Evolutionary conservation across 1,140 invertebrate species (phyloP), one percentile per base, ranked within the genome.

Genomic region (Sitobion miscanthi): DNA sequence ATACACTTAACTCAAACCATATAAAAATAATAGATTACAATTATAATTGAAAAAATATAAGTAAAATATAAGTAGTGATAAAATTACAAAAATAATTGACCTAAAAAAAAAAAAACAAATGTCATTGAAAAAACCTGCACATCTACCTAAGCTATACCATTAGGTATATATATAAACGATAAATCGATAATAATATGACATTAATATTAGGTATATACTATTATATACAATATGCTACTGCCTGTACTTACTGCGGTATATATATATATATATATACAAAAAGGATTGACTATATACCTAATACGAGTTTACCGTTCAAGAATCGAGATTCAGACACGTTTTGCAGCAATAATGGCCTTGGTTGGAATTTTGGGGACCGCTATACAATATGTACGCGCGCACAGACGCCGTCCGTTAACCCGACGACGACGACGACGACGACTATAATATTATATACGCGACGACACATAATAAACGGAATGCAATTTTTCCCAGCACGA

Each of bases 301-400:
- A 62, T 62, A 83, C 77, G 35, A 83, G 77, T 83, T 83, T 83
- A 83, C 77, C 77, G 77, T 83, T 83, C 35, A 20, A 21, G 35
- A 38, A 14, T 49, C 86, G 47, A 30, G 30, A 86, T 30, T 87
- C 30, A n/a, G 47, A 52, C 47, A 87, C 49, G 49, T 89, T 89
- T 89, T 21, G 21, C n/a, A 88, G n/a, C 35, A 88, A 52, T 88
- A 52, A 57, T 57, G 87, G 49, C 87, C 87, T 89, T 89, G 87
- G 21, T 89, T 25, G 87, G 87, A 89, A 89, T 89, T 89, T 89
- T 21, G 87, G 35, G 35, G 49, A 89, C 87, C 87, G 35, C n/a
- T 35, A 38, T 54, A 38, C 8, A 38, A n/a, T 77, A n/a, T 38
- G 42, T 42, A 47, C 25, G 25, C 85, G 35, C 25, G 77, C 20